A percentile compares a stretch with the other conserved stretches of the same genome.
These are phyloP conservation scores for Sceliomorpha sp. DNA, from an alignment of 2,888 invertebrate genomes.

Conservation along the genomic window DNA sequence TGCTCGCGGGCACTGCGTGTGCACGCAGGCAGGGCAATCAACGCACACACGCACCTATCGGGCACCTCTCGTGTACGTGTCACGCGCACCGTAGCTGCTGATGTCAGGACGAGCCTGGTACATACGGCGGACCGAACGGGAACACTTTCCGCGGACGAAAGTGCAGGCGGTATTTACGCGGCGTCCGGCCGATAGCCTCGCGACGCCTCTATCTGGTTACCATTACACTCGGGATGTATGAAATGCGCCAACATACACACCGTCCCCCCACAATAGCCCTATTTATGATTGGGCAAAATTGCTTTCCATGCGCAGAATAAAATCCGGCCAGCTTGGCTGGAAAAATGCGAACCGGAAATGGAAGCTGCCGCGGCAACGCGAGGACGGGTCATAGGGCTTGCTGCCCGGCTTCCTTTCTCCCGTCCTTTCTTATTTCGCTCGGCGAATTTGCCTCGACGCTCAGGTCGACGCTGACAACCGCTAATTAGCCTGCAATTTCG, in stretches of 20 bases:
- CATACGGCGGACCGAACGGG: slow-evolving; percentile 53
- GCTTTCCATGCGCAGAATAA: slow-evolving; percentile 81
- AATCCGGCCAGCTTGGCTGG: slow-evolving; percentile 76
- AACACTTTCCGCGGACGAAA: slow-evolving; percentile 56
- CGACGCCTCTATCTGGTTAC: slow-evolving; percentile 80
- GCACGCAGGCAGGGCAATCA: slow-evolving; percentile 15
- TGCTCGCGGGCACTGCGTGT: slow-evolving; percentile 57
- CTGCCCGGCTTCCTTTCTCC: too few relatives aligned
- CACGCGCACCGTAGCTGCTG: slow-evolving; percentile 31
- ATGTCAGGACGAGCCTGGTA: slow-evolving; percentile 42
- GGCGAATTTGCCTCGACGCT: slow-evolving; percentile 2
- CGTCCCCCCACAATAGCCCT: slow-evolving; percentile 81
- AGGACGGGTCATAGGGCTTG: too few relatives aligned
- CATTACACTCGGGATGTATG: slow-evolving; percentile 80
- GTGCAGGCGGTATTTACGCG: slow-evolving; percentile 74
- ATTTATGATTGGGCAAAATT: slow-evolving; percentile 81
- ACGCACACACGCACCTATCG: slow-evolving; percentile 51
- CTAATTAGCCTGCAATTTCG: slow-evolving; percentile 44
- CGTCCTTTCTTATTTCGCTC: slow-evolving; percentile 7
- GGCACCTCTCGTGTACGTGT: slow-evolving; percentile 45
- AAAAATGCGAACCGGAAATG: slow-evolving; percentile 75
- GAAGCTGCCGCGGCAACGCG: slow-evolving; percentile 44
- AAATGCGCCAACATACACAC: slow-evolving; percentile 78
- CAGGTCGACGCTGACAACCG: too few relatives aligned
- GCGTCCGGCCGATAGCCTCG: slow-evolving; percentile 77